Conservation (phyloP, 2,797 vertebrate genomes). For the Limosa lapponica region DNA sequence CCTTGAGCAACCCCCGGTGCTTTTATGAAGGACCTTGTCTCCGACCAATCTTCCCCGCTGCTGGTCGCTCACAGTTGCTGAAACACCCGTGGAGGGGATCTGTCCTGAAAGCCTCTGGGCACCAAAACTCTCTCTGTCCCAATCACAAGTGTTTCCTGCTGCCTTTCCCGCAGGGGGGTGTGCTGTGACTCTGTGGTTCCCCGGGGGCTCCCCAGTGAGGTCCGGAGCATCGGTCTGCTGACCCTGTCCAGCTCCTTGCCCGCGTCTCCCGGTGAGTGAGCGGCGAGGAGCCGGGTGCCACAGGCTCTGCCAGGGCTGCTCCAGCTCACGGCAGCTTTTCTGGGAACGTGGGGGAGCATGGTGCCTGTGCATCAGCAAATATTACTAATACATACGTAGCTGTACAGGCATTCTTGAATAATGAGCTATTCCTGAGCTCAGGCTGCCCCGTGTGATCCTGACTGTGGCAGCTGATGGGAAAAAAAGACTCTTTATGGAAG, state of each 20-base stretch:
- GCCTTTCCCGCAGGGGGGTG: rapidly evolving
- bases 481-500: slow-evolving; percentile 1
- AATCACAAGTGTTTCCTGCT: background rate
- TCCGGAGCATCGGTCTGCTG: rapidly evolving
- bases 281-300: rapidly evolving
- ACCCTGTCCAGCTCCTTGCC: rapidly evolving
- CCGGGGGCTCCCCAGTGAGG: background rate
- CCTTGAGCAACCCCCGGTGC: background rate
- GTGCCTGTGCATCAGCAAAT: background rate
- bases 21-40: background rate
- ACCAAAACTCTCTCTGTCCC: background rate
- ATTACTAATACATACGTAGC: background rate
- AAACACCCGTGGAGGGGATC: rapidly evolving
- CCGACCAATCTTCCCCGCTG: background rate
- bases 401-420: background rate
- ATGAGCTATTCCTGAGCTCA: background rate
- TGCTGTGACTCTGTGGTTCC: rapidly evolving
- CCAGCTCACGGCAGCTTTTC: background rate
- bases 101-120: background rate
- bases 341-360: rapidly evolving
- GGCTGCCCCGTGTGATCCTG: slow-evolving; percentile 6
- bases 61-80: rapidly evolving
- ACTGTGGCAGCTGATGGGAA: slow-evolving; percentile 34
- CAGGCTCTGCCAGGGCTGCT: background rate
- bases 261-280: rapidly evolving